Evolutionary conservation across 2,888 invertebrate species (phyloP), one percentile per base, ranked within the genome.

Genomic region (Aporophyla lueneburgensis): DNA sequence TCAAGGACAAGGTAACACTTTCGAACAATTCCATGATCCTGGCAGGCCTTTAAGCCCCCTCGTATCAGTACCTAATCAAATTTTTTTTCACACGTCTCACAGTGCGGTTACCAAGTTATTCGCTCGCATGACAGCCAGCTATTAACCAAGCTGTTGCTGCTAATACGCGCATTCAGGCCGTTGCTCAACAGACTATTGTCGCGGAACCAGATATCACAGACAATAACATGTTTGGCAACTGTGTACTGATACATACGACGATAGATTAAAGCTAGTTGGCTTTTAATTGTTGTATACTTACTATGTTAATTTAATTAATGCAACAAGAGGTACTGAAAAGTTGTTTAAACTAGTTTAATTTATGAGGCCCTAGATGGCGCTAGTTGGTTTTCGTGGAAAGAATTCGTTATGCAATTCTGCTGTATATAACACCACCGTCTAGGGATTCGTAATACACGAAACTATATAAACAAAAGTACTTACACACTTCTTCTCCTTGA

Each of bases 121-220:
- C 65, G 69, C 74, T 91, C 81, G 91, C 91, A 89, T 92, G 92
- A 88, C 86, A 86, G 81, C 75, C 24, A 68, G 43, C 87, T 77
- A 89, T 91, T 88, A 90, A 81, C 72, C 65, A 63, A 21, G 63
- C 61, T 62, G n/a, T 74, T 56, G 68, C 79, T 80, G 77, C 79
- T 84, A 87, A 84, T 86, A 88, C 85, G 80, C 84, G 84, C 85
- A 89, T 86, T 86, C 86, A 81, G 86, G 87, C 84, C 85, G 81
- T 92, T 91, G 91, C 92, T 83, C 80, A 89, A 92, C 86, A 67
- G 68, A 81, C 83, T 83, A 80, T 87, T 85, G 88, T 89, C 90
- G 84, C 85, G 84, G 86, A 88, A 91, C 89, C 81, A 73, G 88
- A 83, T 86, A 82, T 79, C 70, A 65, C 81, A 88, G 90, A 89